These are phyloP conservation scores for Caligus rogercresseyi DNA, from an alignment of 1,140 invertebrate genomes.

Conservation along the genomic window DNA sequence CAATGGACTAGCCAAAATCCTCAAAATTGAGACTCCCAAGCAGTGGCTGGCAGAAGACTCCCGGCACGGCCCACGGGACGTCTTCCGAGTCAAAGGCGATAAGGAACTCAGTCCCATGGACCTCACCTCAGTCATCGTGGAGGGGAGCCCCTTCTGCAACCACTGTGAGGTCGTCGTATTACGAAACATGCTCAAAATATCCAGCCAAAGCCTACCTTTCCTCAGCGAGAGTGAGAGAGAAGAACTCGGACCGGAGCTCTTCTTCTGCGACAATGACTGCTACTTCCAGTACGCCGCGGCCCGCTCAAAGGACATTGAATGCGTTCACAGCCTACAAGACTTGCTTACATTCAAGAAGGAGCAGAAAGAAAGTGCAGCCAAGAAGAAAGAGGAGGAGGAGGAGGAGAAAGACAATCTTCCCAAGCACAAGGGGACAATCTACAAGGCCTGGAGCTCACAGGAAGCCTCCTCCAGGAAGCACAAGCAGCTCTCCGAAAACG, in stretches of 20 bases:
- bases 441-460: conserved; percentile 39
- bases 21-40: conserved; percentile 18
- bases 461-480: conserved; percentile 38
- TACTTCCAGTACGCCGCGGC: conserved; percentile 23
- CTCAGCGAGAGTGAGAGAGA: conserved; percentile 30
- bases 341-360: conserved; percentile 1
- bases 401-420: conserved; percentile 21
- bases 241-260: conserved; percentile 25
- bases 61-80: background rate
- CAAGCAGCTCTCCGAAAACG: conserved; percentile 56
- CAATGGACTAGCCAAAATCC: conserved; percentile 32
- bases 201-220: conserved; percentile 24
- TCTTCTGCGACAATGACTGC: conserved; percentile 24
- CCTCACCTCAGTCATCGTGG: conserved; percentile 69
- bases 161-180: conserved; percentile 77
- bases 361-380: conserved; percentile 17
- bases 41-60: conserved; percentile 32
- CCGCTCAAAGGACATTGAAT: conserved; percentile 1
- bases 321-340: conserved; percentile 20
- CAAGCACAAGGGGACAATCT: conserved; percentile 21
- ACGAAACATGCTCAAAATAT: conserved; percentile 40
- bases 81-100: conserved; percentile 10
- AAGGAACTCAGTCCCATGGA: conserved; percentile 35
- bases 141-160: conserved; percentile 67
- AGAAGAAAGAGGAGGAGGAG: conserved; percentile 23